Percentiles rank a stretch among this genome's conserved stretches.
These are phyloP conservation scores for Papilio polytes DNA, from an alignment of 1,140 invertebrate genomes.

Conservation along the genomic window DNA sequence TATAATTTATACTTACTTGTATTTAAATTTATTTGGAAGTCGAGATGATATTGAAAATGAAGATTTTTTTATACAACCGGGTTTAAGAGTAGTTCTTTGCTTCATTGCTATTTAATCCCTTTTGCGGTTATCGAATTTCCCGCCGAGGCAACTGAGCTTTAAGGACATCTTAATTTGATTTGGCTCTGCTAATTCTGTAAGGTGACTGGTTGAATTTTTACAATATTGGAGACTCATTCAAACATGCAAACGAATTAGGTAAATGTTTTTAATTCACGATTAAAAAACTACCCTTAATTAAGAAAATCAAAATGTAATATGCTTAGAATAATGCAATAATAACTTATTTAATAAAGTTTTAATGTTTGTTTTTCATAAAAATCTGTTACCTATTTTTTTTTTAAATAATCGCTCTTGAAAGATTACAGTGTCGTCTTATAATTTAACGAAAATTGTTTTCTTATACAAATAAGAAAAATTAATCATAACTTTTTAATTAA, in stretches of 20 bases:
- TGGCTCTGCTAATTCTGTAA: neutral
- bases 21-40: neutral
- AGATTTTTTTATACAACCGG: neutral
- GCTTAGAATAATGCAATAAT: too few species aligned
- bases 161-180: conserved; percentile 24
- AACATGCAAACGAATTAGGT: neutral
- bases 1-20: neutral
- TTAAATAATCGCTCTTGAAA: neutral
- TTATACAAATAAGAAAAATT: neutral
- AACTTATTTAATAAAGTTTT: too few species aligned
- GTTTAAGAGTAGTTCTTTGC: conserved; percentile 16
- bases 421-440: neutral
- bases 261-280: neutral
- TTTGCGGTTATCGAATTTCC: conserved; percentile 33
- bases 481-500: neutral
- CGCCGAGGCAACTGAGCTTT: neutral
- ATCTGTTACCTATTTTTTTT: too few species aligned
- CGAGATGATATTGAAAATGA: neutral
- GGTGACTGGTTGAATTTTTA: neutral
- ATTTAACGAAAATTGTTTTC: neutral
- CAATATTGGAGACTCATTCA: neutral
- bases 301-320: neutral
- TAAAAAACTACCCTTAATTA: neutral
- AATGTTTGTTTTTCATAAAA: too few species aligned
- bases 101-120: conserved; percentile 30